These are phyloP conservation scores for Empidonax traillii DNA, from an alignment of 2,113 vertebrate genomes.

Conservation along the genomic window DNA sequence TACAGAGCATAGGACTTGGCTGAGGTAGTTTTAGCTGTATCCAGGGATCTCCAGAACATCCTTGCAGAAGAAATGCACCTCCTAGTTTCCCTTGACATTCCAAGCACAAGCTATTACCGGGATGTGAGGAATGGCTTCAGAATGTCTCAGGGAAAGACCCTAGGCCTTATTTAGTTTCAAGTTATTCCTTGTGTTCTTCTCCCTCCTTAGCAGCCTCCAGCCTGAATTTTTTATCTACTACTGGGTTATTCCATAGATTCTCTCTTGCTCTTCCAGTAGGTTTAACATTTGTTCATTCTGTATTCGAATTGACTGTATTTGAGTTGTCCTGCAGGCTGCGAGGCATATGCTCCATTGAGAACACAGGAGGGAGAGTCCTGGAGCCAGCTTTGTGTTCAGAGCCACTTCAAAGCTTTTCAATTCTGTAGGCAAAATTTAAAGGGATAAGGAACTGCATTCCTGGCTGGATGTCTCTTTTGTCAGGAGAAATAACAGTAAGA, in stretches of 20 bases:
- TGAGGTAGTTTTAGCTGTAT: not conserved
- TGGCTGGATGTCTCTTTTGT: not conserved
- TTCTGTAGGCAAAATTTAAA: constrained; percentile 15
- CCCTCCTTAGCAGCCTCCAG: not conserved
- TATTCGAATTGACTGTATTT: not conserved
- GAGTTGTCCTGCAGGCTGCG: constrained; percentile 10
- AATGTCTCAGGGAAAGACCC: not conserved
- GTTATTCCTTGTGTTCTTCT: not conserved
- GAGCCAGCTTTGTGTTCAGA: not conserved
- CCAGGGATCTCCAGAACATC: not conserved
- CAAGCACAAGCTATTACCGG: not conserved
- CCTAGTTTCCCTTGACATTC: not conserved
- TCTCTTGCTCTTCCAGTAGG: not conserved
- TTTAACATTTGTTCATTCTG: not conserved
- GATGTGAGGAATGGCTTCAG: not conserved
- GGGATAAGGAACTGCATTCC: not conserved
- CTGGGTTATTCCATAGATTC: not conserved
- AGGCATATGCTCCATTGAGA: not conserved
- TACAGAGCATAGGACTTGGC: not conserved
- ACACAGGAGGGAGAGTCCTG: not conserved
- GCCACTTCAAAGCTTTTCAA: not conserved
- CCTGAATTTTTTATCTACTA: not conserved
- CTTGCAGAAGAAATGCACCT: not conserved
- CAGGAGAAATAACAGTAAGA: not conserved
- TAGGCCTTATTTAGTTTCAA: constrained; percentile 12